Base-by-base conservation (phyloP, 2,797 vertebrate species). In the Selene dorsalis region DNA sequence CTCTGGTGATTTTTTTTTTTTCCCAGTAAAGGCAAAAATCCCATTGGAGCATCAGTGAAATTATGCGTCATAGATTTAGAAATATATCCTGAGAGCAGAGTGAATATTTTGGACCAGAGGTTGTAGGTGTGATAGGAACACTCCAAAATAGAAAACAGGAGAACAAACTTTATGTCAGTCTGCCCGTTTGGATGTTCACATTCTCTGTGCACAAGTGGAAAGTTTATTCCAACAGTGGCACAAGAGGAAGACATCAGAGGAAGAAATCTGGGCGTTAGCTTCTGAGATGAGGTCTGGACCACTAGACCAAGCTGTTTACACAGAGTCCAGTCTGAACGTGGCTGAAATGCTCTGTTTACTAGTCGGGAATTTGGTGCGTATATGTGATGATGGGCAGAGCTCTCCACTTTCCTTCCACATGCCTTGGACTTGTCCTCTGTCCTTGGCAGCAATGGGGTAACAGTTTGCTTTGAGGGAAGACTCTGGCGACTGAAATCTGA, bases 1-100 rank as follows among this genome's bases (percentile, higher is more conserved):
- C 53, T 56, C 64, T 11, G 16, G 6, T 48, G 12, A 76, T 69
- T 13, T 61, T 77, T 69, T 72, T 16, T 61, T 79, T 69, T 74
- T 56, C 13, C 24, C 55, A 48, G 39, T 60, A 58, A 53, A 57
- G 6, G 16, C 18, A 61, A 53, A 45, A 20, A 63, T 60, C n/a
- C 26, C 24, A 43, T 13, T 58, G 20, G 10, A 52, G 35, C 4
- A 24, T 30, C 20, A 20, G 67, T 32, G 52, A n/a, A 43, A 56
- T 20, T n/a, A 13, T 58, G 48, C 18, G 26, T 13, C 2, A 38
- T 30, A 32, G 0, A 59, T 63, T 62, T 7, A 52, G 22, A 45
- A 11, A 24, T 45, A 24, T 45, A 57, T 48, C 32, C 16, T 45
- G 41, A n/a, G 41, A 26, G 30, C 16, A 41, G 12, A 26, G 52